Conservation (phyloP, 2,113 vertebrate genomes). For the Burhinus oedicnemus region DNA sequence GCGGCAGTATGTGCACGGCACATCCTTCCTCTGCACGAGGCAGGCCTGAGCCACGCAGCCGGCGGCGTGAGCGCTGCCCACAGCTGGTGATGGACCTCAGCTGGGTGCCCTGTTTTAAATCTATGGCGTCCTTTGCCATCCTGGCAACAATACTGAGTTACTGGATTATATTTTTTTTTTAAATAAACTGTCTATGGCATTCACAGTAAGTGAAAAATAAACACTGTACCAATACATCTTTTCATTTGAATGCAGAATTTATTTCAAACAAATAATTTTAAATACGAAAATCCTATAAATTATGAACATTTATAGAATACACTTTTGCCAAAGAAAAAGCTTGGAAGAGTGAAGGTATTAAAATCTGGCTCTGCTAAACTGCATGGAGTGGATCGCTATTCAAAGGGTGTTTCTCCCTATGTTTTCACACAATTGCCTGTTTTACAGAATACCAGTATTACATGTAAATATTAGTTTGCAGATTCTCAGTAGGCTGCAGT, state of each 20-base stretch:
- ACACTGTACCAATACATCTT: not conserved
- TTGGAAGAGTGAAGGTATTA: not conserved
- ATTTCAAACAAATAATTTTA: conserved; percentile 21
- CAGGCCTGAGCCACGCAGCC: not conserved
- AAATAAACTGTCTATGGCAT: not conserved
- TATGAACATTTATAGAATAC: not conserved
- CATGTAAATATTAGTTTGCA: not conserved
- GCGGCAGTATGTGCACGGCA: not conserved
- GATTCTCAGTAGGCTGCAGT: not conserved
- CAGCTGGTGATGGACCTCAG: accelerated
- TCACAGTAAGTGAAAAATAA: not conserved
- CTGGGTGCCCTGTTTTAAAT: not conserved
- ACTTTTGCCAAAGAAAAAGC: not conserved
- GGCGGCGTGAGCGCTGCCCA: accelerated
- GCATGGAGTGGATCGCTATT: not conserved
- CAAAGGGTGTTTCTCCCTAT: not conserved
- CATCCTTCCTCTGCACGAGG: no score
- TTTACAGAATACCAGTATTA: not conserved
- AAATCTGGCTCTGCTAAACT: not conserved
- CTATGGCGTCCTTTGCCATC: not conserved
- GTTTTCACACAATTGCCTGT: not conserved
- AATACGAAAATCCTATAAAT: conserved; percentile 20
- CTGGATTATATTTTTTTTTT: not conserved
- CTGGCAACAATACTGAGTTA: not conserved
- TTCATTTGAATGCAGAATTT: not conserved